These are phyloP conservation scores for Dusona sp. DNA, from an alignment of 2,888 invertebrate genomes.

Conservation along the genomic window DNA sequence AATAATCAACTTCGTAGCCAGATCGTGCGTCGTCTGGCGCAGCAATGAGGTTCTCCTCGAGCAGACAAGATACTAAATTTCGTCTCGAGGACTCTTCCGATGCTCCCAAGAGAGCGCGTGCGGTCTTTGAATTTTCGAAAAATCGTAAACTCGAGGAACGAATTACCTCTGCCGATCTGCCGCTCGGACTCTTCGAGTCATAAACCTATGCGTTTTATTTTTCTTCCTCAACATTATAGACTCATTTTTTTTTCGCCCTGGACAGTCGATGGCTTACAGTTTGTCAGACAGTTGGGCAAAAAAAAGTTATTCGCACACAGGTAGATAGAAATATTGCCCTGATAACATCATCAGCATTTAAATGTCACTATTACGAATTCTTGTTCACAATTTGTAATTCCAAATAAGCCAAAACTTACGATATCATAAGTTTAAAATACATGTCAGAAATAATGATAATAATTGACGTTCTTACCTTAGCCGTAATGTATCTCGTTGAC, in stretches of 20 bases:
- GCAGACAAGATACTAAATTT: conserved; percentile 64
- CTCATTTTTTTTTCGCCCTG: neutral
- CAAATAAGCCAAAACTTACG: conserved; percentile 33
- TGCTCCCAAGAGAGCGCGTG: conserved; percentile 41
- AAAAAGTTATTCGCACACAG: neutral
- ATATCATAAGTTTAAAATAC: neutral
- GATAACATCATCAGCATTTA: conserved; percentile 9
- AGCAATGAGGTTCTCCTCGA: conserved; percentile 54
- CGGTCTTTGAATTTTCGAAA: conserved; percentile 60
- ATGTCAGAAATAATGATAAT: conserved; percentile 9
- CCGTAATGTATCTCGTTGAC: conserved; percentile 81
- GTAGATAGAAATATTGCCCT: neutral
- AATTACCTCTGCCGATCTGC: conserved; percentile 52
- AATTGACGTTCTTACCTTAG: conserved; percentile 77
- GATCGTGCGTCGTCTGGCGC: conserved; percentile 30
- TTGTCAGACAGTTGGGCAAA: neutral
- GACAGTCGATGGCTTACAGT: conserved; percentile 1
- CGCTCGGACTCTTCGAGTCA: conserved; percentile 10
- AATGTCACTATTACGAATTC: conserved; percentile 22
- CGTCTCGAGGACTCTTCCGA: conserved; percentile 39
- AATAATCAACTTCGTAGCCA: conserved; percentile 18
- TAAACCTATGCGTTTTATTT: conserved; percentile 49
- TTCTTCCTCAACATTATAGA: conserved; percentile 10
- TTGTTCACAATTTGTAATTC: conserved; percentile 23
- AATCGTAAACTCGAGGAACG: conserved; percentile 64